Evolutionary conservation across 2,113 vertebrate genomes (phyloP).

Genomic region (Rhinopithecus roxellana): DNA sequence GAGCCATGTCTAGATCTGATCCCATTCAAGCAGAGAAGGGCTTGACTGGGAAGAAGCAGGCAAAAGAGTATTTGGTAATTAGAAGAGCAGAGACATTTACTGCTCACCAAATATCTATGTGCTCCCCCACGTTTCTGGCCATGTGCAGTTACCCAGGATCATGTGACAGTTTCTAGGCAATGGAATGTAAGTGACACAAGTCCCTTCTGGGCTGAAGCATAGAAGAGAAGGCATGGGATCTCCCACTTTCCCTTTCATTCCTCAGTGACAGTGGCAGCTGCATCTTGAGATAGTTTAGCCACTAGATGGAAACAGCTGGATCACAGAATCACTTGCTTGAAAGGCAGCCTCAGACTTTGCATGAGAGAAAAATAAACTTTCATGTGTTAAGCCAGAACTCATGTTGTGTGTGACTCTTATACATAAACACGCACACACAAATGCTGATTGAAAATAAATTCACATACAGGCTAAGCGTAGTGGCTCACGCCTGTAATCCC

Average conservation of each 20-base stretch:
- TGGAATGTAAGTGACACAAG: background rate
- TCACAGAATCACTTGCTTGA: background rate
- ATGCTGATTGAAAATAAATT: background rate
- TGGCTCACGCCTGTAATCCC: too few relatives aligned
- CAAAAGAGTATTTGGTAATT: background rate
- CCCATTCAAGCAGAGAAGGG: background rate
- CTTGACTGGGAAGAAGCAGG: background rate
- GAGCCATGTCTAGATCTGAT: background rate
- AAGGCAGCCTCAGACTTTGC: background rate
- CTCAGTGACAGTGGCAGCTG: background rate
- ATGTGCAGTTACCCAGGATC: background rate
- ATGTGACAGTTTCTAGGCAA: background rate
- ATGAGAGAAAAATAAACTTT: constrained; percentile 48
- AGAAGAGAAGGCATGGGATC: background rate
- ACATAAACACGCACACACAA: background rate
- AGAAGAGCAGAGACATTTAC: background rate
- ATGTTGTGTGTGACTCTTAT: background rate
- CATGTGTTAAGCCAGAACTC: background rate
- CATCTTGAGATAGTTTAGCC: constrained; percentile 16
- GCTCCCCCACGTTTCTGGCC: background rate
- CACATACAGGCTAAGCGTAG: background rate
- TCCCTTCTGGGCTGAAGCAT: background rate
- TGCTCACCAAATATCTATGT: background rate
- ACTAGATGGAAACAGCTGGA: constrained; percentile 46
- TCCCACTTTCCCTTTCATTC: background rate